Evolutionary conservation across 2,888 invertebrate species (phyloP).

Genomic region (Galerucella pusilla): DNA sequence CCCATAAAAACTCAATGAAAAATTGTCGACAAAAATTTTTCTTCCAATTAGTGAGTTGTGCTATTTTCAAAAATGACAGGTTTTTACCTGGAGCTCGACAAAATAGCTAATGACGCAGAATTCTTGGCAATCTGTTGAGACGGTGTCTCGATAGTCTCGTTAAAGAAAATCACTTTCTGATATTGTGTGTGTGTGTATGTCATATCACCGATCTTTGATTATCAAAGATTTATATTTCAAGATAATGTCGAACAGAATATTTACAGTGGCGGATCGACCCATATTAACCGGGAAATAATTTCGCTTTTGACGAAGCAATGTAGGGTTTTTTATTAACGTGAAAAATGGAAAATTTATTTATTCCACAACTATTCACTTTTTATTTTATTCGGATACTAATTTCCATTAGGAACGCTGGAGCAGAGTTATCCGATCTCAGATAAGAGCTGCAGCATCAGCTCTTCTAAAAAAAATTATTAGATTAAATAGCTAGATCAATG

Average conservation of each 20-base stretch:
- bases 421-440: no score
- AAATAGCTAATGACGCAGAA: constrained; percentile 45
- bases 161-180: constrained; percentile 41
- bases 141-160: constrained; percentile 39
- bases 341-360: no score
- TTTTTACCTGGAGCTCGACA: constrained; percentile 30
- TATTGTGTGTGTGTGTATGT: constrained; percentile 33
- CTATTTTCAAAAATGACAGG: constrained; percentile 29
- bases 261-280: not conserved
- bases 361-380: no score
- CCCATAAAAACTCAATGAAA: no score
- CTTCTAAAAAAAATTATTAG: no score
- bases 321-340: no score
- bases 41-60: constrained; percentile 34
- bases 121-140: constrained; percentile 40
- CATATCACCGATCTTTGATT: constrained; percentile 39
- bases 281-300: not conserved
- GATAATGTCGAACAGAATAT: not conserved
- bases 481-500: no score
- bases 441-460: no score
- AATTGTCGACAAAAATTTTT: constrained; percentile 28
- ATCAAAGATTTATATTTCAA: constrained; percentile 9
- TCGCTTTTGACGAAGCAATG: no score
- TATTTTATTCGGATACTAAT: no score
- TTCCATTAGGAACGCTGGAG: no score